A percentile compares a stretch with the other conserved stretches of the same genome.
Evolutionary conservation across 2,113 vertebrate genomes (phyloP).

Genomic region (Phyllopteryx taeniolatus): DNA sequence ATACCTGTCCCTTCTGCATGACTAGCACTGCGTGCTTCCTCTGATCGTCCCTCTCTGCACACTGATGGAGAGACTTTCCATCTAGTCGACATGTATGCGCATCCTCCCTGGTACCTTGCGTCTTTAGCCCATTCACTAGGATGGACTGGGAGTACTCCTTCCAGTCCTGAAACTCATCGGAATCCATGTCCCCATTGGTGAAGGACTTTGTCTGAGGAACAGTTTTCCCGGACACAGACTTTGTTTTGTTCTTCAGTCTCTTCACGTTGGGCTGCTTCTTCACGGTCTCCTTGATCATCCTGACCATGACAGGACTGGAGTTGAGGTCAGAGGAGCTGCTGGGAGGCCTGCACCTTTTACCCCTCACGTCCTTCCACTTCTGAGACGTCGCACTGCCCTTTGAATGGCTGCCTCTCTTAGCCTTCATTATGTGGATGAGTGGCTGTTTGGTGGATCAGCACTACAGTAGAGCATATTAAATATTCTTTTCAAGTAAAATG

Average conservation of each 20-base stretch:
- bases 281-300: constrained; percentile 40
- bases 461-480: not conserved
- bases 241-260: constrained; percentile 63
- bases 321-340: constrained; percentile 27
- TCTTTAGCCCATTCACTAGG: constrained; percentile 47
- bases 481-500: not conserved
- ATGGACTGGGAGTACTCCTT: constrained; percentile 52
- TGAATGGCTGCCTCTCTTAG: constrained; percentile 47
- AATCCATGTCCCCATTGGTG: constrained; percentile 17
- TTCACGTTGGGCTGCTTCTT: constrained; percentile 66
- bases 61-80: constrained; percentile 50
- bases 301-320: constrained; percentile 42
- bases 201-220: not conserved
- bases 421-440: constrained; percentile 66
- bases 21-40: constrained; percentile 68
- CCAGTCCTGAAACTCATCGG: constrained; percentile 61
- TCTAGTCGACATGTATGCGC: constrained; percentile 33
- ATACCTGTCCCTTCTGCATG: constrained; percentile 74
- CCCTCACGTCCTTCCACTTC: constrained; percentile 66
- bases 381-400: constrained; percentile 47
- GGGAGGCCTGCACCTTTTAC: constrained; percentile 42
- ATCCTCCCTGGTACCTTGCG: not conserved
- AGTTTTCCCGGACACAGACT: constrained; percentile 26
- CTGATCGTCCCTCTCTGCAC: constrained; percentile 58
- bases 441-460: not conserved